Evolutionary conservation across 2,797 vertebrate genomes (phyloP), one percentile per base, ranked within the genome.

Genomic region (Sus cebifrons): DNA sequence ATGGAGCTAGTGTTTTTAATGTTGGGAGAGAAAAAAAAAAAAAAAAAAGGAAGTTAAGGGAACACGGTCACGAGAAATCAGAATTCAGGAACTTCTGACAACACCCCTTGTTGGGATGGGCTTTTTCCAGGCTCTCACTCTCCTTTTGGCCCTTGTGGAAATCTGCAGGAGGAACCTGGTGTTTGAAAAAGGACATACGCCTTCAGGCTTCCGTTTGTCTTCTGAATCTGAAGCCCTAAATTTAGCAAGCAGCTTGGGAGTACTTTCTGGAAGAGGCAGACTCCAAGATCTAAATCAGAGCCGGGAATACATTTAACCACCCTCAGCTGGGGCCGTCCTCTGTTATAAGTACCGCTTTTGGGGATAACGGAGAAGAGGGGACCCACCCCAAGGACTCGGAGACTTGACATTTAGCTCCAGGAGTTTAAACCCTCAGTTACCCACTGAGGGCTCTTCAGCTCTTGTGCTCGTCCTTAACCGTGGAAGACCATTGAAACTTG

Each of bases 241-340:
- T 93, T 81, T 74, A 91, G 95, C 86, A 96, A 68, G 79, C 23
- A 89, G 75, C 87, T 73, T 62, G 29, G n/a, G 64, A 62, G 60
- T 60, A 56, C 78, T 79, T 87, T 95, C 71, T 90, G 32, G 58
- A 94, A 94, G 60, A 89, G 64, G 70, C 70, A 8, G 20, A 20
- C 40, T 82, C 56, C 21, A 20, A 52, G 54, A 64, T 91, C 79
- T 95, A 64, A 86, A 36, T 93, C 58, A 54, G 78, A 86, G 67
- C 23, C 32, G 62, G 62, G 67, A 81, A 64, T 11, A 29, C 52
- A 9, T 36, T 56, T 93, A 52, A 40, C 65, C 18, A 2, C 75
- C n/a, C 56, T 83, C 29, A 32, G 84, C 67, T 21, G 75, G 58
- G 49, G 62, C 27, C 15, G 0, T 52, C 62, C 68, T 44, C 70